Evolutionary conservation across 2,797 vertebrate species (phyloP).

Genomic region (Tapera naevia): DNA sequence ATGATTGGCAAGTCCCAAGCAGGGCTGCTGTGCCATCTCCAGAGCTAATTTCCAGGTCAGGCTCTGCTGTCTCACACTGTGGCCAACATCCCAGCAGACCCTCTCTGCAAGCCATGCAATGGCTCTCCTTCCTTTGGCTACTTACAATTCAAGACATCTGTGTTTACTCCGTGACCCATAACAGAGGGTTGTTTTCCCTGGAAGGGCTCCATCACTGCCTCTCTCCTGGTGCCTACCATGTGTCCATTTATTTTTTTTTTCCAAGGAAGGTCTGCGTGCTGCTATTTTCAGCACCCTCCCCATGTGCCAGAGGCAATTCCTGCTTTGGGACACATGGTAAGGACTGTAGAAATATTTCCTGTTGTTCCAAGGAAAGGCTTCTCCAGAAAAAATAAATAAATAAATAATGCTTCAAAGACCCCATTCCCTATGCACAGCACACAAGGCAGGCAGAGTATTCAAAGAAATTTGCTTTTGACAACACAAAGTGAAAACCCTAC

Average conservation of each 20-base stretch:
- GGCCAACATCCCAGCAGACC: background rate
- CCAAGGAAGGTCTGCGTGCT: background rate
- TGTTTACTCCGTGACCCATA: constrained; percentile 52
- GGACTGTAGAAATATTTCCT: constrained; percentile 62
- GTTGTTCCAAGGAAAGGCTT: background rate
- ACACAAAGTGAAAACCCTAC: background rate
- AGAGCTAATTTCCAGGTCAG: background rate
- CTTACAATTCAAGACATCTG: constrained; percentile 34
- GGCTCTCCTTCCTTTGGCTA: background rate
- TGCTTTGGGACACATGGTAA: constrained; percentile 18
- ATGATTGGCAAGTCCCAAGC: rapidly evolving
- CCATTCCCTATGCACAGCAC: background rate
- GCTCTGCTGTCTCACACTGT: background rate
- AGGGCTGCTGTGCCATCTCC: background rate
- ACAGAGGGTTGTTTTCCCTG: constrained; percentile 58
- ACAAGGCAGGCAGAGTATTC: background rate
- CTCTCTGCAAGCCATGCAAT: background rate
- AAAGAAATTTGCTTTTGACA: background rate
- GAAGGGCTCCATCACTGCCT: constrained; percentile 52
- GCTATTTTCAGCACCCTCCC: constrained; percentile 45
- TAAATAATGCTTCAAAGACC: background rate
- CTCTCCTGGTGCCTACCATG: constrained; percentile 58
- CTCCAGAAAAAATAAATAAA: background rate
- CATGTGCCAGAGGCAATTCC: constrained; percentile 51
- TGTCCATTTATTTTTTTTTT: constrained; percentile 31